phyloP scores from a whole-genome alignment of 2,113 vertebrate species.

The Prionailurus viverrinus region DNA sequence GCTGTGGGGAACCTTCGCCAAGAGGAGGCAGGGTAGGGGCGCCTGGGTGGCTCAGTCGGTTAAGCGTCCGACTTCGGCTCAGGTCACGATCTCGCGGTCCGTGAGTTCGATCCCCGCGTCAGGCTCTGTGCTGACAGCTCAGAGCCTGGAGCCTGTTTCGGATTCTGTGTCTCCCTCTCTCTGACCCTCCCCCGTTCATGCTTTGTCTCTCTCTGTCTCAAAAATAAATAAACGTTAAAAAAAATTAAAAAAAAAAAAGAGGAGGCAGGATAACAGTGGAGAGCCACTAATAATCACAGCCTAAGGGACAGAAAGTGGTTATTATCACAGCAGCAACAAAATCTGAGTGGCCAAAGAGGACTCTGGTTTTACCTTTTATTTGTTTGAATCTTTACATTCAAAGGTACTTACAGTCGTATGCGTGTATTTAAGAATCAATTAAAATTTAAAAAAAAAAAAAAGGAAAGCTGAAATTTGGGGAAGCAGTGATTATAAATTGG shows the following conservation, averaged over 20 bases:
- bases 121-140: no score
- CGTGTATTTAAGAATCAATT: background rate
- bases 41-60: no score
- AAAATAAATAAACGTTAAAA: no score
- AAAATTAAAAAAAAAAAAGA: background rate
- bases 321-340: background rate
- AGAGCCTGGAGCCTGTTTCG: no score
- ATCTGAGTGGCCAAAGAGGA: background rate
- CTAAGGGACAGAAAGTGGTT: background rate
- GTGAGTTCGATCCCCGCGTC: no score
- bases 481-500: background rate
- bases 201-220: no score
- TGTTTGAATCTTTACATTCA: background rate
- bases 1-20: background rate
- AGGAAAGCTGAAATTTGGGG: background rate
- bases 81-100: no score
- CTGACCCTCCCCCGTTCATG: no score
- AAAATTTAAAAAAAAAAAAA: slow-evolving; percentile 44
- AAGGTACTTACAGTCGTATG: background rate
- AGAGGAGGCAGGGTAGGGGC: background rate
- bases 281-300: background rate
- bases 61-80: no score
- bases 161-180: no score
- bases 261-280: background rate
- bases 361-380: background rate